These are phyloP conservation scores for Latheticus oryzae DNA, from an alignment of 2,888 invertebrate genomes.

Conservation along the genomic window DNA sequence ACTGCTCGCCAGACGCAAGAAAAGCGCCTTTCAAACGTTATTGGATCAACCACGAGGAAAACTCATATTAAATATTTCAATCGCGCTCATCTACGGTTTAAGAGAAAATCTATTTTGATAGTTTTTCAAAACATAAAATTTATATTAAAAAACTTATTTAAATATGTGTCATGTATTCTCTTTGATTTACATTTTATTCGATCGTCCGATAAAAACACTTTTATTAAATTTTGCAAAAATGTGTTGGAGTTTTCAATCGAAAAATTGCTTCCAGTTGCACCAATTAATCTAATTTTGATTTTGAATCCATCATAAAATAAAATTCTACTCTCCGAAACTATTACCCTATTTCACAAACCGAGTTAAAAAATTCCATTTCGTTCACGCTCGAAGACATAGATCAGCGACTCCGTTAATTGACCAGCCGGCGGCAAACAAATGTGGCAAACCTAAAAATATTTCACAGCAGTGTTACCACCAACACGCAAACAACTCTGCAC, in stretches of 20 bases:
- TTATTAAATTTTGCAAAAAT: no score
- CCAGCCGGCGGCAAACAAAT: slow-evolving; percentile 39
- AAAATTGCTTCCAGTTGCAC: no score
- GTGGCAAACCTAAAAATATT: slow-evolving; percentile 41
- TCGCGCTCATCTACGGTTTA: slow-evolving; percentile 13
- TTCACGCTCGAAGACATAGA: slow-evolving; percentile 29
- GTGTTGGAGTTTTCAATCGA: no score
- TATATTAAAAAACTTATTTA: no score
- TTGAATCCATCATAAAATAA: no score
- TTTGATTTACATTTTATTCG: no score
- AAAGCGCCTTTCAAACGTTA: slow-evolving; percentile 22
- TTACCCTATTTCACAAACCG: slow-evolving; percentile 12
- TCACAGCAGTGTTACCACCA: slow-evolving; percentile 27
- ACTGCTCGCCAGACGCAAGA: slow-evolving; percentile 11
- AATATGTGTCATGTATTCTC: no score
- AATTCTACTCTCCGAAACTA: no score
- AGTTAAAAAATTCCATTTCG: slow-evolving; percentile 18
- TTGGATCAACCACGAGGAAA: slow-evolving; percentile 27
- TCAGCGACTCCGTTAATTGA: slow-evolving; percentile 39
- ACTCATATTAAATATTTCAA: slow-evolving; percentile 31
- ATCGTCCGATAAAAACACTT: no score
- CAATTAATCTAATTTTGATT: no score
- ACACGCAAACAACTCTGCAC: slow-evolving; percentile 36
- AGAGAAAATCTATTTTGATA: slow-evolving; percentile 19
- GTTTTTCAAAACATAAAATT: no score